Conservation (phyloP, 1,140 invertebrate species). For the Hesperophylax magnus region DNA sequence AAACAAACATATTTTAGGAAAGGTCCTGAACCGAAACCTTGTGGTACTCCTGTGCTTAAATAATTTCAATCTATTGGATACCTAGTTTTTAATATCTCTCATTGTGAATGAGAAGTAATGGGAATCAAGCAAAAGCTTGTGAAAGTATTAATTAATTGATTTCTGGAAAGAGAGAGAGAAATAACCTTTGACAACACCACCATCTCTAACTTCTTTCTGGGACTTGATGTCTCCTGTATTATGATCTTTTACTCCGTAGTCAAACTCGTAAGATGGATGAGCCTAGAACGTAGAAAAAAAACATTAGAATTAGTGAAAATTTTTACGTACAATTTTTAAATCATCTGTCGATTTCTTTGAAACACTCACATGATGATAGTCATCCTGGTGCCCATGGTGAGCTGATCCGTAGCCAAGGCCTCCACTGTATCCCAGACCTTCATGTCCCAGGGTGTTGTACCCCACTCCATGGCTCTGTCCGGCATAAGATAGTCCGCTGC, state of each 20-base stretch:
- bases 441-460: background rate
- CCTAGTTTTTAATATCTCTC: conserved; percentile 60
- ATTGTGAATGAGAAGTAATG: no score
- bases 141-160: background rate
- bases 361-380: conserved; percentile 16
- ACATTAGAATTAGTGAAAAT: no score
- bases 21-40: background rate
- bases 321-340: background rate
- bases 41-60: background rate
- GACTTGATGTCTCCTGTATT: conserved; percentile 71
- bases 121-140: no score
- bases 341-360: background rate
- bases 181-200: conserved; percentile 71
- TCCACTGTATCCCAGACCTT: background rate
- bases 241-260: conserved; percentile 71
- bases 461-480: background rate
- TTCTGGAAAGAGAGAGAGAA: background rate
- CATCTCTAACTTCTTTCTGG: conserved; percentile 71
- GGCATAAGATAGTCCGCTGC: background rate
- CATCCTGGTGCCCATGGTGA: background rate
- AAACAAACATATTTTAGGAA: no score
- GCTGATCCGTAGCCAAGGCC: background rate
- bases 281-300: no score
- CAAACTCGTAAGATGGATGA: conserved; percentile 70
- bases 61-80: conserved; percentile 61